Evolutionary conservation across 2,113 vertebrate genomes (phyloP).

Genomic region (Otocyon megalotis): DNA sequence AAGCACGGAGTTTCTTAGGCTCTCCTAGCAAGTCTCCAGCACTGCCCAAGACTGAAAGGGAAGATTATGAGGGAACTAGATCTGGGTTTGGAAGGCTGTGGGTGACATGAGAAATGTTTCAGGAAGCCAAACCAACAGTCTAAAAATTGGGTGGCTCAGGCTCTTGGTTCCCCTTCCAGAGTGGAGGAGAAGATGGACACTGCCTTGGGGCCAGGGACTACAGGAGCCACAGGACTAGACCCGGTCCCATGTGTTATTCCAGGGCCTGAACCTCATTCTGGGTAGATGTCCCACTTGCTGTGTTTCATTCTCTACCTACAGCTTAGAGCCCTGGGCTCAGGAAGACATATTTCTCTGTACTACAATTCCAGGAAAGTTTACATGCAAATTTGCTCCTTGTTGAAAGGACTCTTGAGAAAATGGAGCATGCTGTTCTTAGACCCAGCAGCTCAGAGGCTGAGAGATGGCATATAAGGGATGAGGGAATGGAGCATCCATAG

Average conservation of each 20-base stretch:
- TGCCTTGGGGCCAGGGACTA: background rate
- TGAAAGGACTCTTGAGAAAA: conserved; percentile 54
- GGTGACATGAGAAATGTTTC: background rate
- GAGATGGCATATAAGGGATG: background rate
- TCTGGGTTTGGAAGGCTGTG: background rate
- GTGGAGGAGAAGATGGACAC: no score
- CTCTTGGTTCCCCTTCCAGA: background rate
- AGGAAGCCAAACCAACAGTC: background rate
- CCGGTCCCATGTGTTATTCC: background rate
- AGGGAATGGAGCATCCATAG: rapidly evolving
- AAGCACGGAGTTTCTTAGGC: background rate
- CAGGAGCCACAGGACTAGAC: background rate
- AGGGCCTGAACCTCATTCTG: background rate
- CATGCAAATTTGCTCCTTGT: conserved; percentile 43
- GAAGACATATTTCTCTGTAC: conserved; percentile 43
- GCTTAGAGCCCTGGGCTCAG: background rate
- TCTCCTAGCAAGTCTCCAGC: background rate
- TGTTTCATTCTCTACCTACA: conserved; percentile 38
- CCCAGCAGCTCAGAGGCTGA: background rate
- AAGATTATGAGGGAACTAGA: background rate
- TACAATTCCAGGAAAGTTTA: conserved; percentile 55
- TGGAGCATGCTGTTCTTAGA: background rate
- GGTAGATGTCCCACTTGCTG: background rate
- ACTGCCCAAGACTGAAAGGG: background rate
- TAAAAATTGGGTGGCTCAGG: background rate